These are phyloP conservation scores for Ditula angustiorana DNA, from an alignment of 2,888 invertebrate species.

Conservation along the genomic window DNA sequence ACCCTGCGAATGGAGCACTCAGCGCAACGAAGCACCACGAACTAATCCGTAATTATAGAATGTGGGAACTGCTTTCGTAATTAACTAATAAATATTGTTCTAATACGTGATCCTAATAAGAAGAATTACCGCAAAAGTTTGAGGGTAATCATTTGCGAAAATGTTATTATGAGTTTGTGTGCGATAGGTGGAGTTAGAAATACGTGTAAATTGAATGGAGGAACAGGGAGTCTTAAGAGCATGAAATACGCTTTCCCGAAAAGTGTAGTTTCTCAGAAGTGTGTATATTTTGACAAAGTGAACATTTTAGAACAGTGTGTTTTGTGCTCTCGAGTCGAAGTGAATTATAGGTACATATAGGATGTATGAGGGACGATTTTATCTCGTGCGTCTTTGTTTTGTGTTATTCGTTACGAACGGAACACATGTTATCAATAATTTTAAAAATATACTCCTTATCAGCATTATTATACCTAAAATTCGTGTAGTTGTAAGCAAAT, in stretches of 20 bases:
- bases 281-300: no score
- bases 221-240: no score
- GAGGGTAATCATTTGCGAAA: neutral
- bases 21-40: neutral
- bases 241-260: no score
- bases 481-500: neutral
- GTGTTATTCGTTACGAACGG: neutral
- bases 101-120: slow-evolving; percentile 3
- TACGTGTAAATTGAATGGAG: neutral
- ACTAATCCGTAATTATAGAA: slow-evolving; percentile 23
- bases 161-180: neutral
- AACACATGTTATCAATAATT: neutral
- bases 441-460: neutral
- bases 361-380: no score
- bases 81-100: slow-evolving; percentile 20
- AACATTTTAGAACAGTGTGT: no score
- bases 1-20: slow-evolving; percentile 6
- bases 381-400: no score
- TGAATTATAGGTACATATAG: no score
- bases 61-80: slow-evolving; percentile 3
- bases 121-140: neutral
- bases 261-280: no score
- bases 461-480: neutral
- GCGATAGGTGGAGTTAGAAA: neutral
- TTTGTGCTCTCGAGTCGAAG: no score